Evolutionary conservation across 1,140 invertebrate genomes (phyloP).

Genomic region (Calephelis nemesis): DNA sequence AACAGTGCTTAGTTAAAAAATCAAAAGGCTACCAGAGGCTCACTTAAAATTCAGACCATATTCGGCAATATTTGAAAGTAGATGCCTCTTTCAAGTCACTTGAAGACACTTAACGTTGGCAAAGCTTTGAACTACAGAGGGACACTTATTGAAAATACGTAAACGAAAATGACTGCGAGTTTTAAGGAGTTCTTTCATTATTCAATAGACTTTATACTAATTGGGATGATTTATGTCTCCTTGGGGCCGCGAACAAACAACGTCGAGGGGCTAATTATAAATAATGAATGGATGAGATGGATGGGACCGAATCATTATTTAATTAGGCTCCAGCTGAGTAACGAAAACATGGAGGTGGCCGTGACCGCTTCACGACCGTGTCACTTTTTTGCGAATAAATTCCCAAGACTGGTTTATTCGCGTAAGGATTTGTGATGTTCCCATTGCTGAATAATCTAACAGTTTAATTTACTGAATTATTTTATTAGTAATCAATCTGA

Average conservation of each 20-base stretch:
- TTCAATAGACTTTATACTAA: conserved; percentile 18
- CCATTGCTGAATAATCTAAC: too few relatives aligned
- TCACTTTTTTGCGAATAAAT: too few relatives aligned
- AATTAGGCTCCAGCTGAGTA: conserved; percentile 27
- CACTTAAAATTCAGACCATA: background rate
- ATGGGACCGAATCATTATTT: conserved; percentile 41
- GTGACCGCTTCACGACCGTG: too few relatives aligned
- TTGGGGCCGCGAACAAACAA: conserved; percentile 21
- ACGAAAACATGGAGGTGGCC: conserved; percentile 12
- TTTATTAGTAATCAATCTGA: too few relatives aligned
- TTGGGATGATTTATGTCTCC: conserved; percentile 33
- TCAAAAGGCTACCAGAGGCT: too few relatives aligned
- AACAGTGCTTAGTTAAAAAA: too few relatives aligned
- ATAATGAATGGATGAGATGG: conserved; percentile 40
- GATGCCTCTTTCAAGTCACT: conserved; percentile 1
- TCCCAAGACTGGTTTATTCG: too few relatives aligned
- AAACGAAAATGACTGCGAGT: conserved; percentile 1
- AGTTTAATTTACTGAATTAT: too few relatives aligned
- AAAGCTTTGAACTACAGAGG: conserved; percentile 12
- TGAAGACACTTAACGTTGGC: conserved; percentile 6
- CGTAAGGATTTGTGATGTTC: too few relatives aligned
- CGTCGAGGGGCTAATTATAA: conserved; percentile 37
- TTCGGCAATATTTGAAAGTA: background rate
- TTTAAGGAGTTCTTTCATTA: conserved; percentile 17
- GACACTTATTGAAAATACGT: conserved; percentile 7